Evolutionary conservation across 30 jellyfish, hydroid and myxozoan species (phyloP).

Genomic region (Mastigias papua): DNA sequence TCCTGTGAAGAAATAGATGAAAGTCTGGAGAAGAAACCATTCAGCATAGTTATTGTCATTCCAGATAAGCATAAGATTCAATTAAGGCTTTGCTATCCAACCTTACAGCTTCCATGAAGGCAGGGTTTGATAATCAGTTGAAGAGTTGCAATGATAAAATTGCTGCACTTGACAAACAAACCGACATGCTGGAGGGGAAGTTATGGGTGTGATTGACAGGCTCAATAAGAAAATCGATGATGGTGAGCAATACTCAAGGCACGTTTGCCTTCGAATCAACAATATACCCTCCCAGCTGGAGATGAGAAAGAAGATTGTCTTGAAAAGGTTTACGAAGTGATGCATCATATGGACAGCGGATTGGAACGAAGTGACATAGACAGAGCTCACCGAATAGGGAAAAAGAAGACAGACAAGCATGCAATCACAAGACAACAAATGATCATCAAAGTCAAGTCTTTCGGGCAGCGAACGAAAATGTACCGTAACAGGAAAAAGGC

Average conservation of each 20-base stretch:
- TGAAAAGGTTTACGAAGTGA: neutral
- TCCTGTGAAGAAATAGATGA: neutral
- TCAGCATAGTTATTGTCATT: neutral
- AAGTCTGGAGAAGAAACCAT: neutral
- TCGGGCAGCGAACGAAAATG: neutral
- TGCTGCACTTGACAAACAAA: slow-evolving; percentile 21
- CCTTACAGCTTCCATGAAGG: too few relatives aligned
- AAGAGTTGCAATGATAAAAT: too few relatives aligned
- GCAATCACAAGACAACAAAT: slow-evolving; percentile 24
- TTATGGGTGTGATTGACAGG: slow-evolving; percentile 19
- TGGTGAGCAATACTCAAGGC: slow-evolving; percentile 45
- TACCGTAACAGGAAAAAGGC: slow-evolving; percentile 39
- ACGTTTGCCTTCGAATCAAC: slow-evolving; percentile 13
- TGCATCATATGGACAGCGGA: slow-evolving; percentile 42
- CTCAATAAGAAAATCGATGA: slow-evolving; percentile 35
- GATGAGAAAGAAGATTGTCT: slow-evolving; percentile 34
- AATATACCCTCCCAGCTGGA: slow-evolving; percentile 25
- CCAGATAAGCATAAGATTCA: neutral
- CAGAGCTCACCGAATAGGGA: slow-evolving; percentile 56
- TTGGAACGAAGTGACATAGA: slow-evolving; percentile 15
- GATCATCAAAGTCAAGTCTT: slow-evolving; percentile 24
- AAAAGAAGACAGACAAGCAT: slow-evolving; percentile 17
- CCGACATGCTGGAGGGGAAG: neutral
- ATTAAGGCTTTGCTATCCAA: too few relatives aligned
- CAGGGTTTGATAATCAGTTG: too few relatives aligned